Base-by-base conservation (phyloP, 2,797 vertebrate genomes). In the Gymnodraco acuticeps region DNA sequence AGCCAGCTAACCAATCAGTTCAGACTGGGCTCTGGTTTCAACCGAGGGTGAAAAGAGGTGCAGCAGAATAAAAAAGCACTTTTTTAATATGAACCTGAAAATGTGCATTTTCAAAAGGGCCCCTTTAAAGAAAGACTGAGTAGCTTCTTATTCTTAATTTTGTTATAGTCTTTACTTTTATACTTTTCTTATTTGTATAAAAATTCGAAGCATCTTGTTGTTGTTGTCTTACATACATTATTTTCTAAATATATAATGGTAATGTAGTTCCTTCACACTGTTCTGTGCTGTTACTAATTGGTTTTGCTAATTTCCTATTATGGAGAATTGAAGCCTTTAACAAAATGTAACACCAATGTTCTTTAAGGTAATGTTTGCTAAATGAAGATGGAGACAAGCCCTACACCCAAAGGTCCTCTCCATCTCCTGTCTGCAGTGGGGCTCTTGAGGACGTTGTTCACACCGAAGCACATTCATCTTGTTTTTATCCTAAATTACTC, bases 401-500 rank as follows among this genome's bases (percentile, higher is more conserved):
- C 45, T 73, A 41, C 42, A 74, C 58, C 59, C 83, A 85, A 42
- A 87, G 78, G 67, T 73, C 78, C 81, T 70, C 80, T 83, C 75
- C 63, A 64, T 81, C 84, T 86, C 61, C 77, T 80, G 77, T 86
- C 80, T 61, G 74, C 61, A 58, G 58, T 15, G 47, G 53, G 76
- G 76, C 87, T 83, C 82, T 86, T 76, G 55, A 90, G 81, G 82
- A 63, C 73, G 70, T 73, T 84, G 75, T 84, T 88, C 87, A 79
- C 79, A 70, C 33, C 13, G 52, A 85, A 78, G 69, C 88, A 83
- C 91, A 91, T 93, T 90, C 85, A 91, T 92, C 89, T 91, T 91
- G 74, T 90, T 93, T 92, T 89, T 88, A 90, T 80, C 85, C 85
- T 77, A 89, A 93, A 94, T 93, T 86, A 88, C 88, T 82, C 27